Percentiles rank a stretch among this genome's conserved stretches.
Conservation (phyloP, 2,113 vertebrate species). For the Nerophis lumbriciformis region DNA sequence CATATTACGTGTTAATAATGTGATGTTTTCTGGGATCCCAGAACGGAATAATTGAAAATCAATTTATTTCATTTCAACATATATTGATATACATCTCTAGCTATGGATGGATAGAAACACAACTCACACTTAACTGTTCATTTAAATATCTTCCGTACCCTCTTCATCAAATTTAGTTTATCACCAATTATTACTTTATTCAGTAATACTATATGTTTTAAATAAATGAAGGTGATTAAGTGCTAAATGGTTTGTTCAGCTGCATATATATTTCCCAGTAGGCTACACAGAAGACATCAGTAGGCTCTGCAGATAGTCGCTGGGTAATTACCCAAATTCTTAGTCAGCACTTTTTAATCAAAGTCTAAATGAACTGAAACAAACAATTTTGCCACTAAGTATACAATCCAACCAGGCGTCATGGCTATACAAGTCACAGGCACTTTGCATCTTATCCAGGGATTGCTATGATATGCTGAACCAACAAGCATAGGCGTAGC, state of each 20-base stretch:
- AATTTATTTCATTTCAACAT: no score
- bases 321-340: slow-evolving; percentile 64
- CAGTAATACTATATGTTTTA: slow-evolving; percentile 15
- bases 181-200: slow-evolving; percentile 32
- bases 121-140: background rate
- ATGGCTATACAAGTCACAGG: no score
- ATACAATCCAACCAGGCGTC: no score
- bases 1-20: no score
- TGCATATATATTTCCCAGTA: slow-evolving; percentile 9
- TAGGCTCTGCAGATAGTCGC: slow-evolving; percentile 58
- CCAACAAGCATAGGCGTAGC: no score
- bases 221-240: slow-evolving; percentile 9
- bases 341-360: slow-evolving; percentile 71
- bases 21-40: no score
- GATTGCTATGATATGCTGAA: no score
- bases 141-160: background rate
- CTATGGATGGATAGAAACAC: no score
- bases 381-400: no score
- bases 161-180: slow-evolving; percentile 8
- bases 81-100: no score
- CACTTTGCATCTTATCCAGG: no score
- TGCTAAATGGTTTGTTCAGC: slow-evolving; percentile 15
- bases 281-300: slow-evolving; percentile 48
- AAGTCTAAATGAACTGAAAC: slow-evolving; percentile 61
- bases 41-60: no score